A percentile compares a stretch with the other conserved stretches of the same genome.
These are phyloP conservation scores for Netelia virgata DNA, from an alignment of 2,888 invertebrate species.

Conservation along the genomic window DNA sequence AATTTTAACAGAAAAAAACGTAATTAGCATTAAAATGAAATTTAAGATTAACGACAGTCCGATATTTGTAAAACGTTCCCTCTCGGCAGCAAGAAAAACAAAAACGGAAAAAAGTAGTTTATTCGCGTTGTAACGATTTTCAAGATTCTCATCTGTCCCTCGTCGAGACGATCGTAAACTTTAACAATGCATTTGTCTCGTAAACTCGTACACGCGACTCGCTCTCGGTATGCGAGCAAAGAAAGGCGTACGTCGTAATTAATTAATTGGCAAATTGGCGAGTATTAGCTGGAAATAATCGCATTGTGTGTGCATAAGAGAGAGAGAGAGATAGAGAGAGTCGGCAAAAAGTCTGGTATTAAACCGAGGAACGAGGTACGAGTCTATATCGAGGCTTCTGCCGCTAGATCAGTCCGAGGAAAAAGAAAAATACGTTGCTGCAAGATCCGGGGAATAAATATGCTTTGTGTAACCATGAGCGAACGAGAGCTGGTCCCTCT, in stretches of 20 bases:
- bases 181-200: conserved; percentile 1
- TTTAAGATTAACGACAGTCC: no score
- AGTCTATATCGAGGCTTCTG: conserved; percentile 18
- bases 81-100: background rate
- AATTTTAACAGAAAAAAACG: background rate
- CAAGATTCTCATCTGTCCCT: background rate
- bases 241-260: conserved; percentile 37
- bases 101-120: background rate
- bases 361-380: background rate
- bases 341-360: conserved; percentile 19
- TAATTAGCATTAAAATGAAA: no score
- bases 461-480: background rate
- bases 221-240: conserved; percentile 31
- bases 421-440: conserved; percentile 26
- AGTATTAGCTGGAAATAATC: conserved; percentile 49
- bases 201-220: background rate
- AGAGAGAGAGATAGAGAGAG: background rate
- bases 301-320: background rate
- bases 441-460: conserved; percentile 1
- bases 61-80: no score
- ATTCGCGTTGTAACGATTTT: background rate
- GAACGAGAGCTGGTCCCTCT: conserved; percentile 30
- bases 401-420: conserved; percentile 26
- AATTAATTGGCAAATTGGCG: conserved; percentile 63
- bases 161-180: conserved; percentile 6